Evolutionary conservation across 1,140 invertebrate genomes (phyloP), one percentile per base, ranked within the genome.

Genomic region (Drosophila serrata): DNA sequence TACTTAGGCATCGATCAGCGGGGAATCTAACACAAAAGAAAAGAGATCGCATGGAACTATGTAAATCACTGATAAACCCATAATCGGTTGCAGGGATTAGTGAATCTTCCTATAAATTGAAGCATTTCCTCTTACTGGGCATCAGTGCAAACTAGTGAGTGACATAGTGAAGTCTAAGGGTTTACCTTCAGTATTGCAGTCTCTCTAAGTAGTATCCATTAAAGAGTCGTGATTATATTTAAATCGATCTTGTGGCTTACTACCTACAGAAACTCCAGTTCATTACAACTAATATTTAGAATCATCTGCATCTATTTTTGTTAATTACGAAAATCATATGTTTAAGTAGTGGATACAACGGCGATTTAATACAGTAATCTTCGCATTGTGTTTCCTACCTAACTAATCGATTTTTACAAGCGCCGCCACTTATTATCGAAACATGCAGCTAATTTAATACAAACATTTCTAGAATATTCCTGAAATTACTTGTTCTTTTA

Each of bases 261-360:
- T 87, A 64, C 84, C 68, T 87, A 24, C 33, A 43, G 56, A 37
- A 78, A 58, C 27, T 80, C 15, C 40, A 70, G 57, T 15, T 4
- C 2, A 33, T 27, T 8, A 5, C 48, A 37, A 33, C 55, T 9
- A 17, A 9, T 11, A 24, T 6, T 7, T 15, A 15, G 6, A 15
- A 15, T 12, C 4, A 9, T 15, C 27, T 24, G 24, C 4, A 24
- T 33, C 31, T 31, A 9, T 31, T 3, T 48, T 9, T 19, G 4
- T 11, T 31, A 24, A 27, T 35, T 13, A n/a, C 6, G 17, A 75
- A 75, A 82, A 75, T 80, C 53, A 17, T 43, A 42, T 60, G 39
- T 29, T 82, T 87, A 87, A 87, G 84, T 87, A 87, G 84, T 88
- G 79, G 39, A 88, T 88, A 87, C 84, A 87, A 82, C 19, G 76